phyloP scores from a whole-genome alignment of 2,113 vertebrate genomes.

The Urocynchramus pylzowi region DNA sequence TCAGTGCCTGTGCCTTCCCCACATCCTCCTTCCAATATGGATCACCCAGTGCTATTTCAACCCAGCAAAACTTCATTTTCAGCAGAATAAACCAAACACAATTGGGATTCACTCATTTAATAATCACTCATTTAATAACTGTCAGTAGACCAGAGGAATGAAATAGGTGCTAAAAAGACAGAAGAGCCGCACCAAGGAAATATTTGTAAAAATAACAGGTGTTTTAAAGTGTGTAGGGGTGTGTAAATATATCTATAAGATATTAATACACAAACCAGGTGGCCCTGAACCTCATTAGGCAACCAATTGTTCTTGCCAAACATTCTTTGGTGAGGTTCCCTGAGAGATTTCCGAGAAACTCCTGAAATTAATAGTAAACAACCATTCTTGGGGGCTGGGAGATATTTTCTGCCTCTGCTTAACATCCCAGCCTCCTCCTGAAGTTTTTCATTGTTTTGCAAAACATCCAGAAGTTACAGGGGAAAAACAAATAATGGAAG shows the following conservation, averaged over 20 bases:
- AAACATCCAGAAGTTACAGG: not conserved
- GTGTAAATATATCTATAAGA: not conserved
- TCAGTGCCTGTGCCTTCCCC: not conserved
- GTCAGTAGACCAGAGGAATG: not conserved
- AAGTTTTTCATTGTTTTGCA: not conserved
- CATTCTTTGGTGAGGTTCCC: not conserved
- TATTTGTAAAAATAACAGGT: not conserved
- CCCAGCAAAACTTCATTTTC: not conserved
- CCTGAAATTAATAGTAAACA: slow-evolving; percentile 6
- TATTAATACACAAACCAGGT: slow-evolving; percentile 2
- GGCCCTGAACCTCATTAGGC: not conserved
- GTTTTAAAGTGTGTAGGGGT: not conserved
- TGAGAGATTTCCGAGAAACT: slow-evolving; percentile 5
- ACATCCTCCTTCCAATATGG: not conserved
- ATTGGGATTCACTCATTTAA: not conserved
- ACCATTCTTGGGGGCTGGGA: not conserved
- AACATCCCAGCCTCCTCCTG: not conserved
- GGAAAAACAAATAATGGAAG: not conserved
- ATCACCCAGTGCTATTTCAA: not conserved
- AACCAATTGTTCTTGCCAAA: not conserved
- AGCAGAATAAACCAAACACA: not conserved
- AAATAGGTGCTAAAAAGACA: not conserved
- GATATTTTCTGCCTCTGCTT: not conserved
- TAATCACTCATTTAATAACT: not conserved
- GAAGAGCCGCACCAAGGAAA: not conserved